These are phyloP conservation scores for Clavelina lepadiformis DNA, from an alignment of 23 tunicate genomes.

Conservation along the genomic window DNA sequence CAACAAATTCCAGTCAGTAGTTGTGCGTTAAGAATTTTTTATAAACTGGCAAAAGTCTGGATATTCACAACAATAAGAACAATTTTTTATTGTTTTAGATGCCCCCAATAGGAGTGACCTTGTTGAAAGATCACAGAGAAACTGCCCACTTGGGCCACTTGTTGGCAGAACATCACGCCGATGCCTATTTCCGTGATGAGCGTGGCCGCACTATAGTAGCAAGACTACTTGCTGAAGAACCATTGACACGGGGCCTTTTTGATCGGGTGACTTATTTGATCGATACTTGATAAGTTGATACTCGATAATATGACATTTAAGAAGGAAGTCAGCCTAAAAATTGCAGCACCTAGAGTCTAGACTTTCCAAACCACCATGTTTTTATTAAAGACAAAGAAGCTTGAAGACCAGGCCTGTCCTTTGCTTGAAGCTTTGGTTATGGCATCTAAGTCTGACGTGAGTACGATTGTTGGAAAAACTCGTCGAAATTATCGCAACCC, in stretches of 20 bases:
- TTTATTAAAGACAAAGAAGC: slow-evolving; percentile 51
- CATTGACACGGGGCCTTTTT: slow-evolving; percentile 68
- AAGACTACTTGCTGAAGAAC: slow-evolving; percentile 79
- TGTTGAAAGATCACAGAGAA: slow-evolving; percentile 86
- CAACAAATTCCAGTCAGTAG: too few relatives aligned
- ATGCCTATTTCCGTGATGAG: slow-evolving; percentile 84
- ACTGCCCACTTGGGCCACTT: slow-evolving; percentile 88
- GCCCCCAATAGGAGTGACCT: slow-evolving; percentile 96
- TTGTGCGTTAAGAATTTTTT: too few relatives aligned
- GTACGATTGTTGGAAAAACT: slow-evolving; percentile 78
- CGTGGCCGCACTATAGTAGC: slow-evolving; percentile 94
- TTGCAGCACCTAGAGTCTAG: too few relatives aligned
- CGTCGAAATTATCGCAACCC: slow-evolving; percentile 58
- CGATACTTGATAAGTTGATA: too few relatives aligned
- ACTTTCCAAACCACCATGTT: too few relatives aligned
- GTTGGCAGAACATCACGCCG: slow-evolving; percentile 67
- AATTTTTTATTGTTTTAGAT: slow-evolving; percentile 34
- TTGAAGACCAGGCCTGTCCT: slow-evolving; percentile 89
- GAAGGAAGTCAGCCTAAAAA: too few relatives aligned
- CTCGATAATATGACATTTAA: too few relatives aligned
- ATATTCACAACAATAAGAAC: too few relatives aligned
- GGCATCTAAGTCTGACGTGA: slow-evolving; percentile 85
- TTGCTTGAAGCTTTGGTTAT: slow-evolving; percentile 84
- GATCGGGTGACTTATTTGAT: slow-evolving; percentile 60
- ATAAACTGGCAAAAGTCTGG: too few relatives aligned